phyloP scores from a whole-genome alignment of 2,888 invertebrate species.

The Polyploca ridens region DNA sequence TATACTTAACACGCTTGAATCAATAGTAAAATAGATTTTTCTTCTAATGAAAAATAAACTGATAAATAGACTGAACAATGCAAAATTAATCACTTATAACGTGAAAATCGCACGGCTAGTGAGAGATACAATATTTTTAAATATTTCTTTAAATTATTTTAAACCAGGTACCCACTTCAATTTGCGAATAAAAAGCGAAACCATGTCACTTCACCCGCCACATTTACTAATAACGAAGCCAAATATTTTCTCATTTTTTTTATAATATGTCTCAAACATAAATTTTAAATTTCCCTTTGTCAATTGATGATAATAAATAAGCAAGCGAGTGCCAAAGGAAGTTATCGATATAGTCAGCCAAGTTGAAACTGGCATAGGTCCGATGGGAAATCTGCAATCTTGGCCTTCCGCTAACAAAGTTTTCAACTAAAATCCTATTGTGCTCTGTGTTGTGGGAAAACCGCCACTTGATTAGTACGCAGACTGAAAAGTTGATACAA shows the following conservation, averaged over 20 bases:
- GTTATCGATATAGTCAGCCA: conserved; percentile 78
- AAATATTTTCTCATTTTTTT: too few relatives aligned
- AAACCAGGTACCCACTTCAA: too few relatives aligned
- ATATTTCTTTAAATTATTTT: too few relatives aligned
- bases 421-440: conserved; percentile 82
- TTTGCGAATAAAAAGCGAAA: too few relatives aligned
- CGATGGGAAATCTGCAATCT: conserved; percentile 82
- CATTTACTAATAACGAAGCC: too few relatives aligned
- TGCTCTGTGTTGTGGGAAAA: conserved; percentile 68
- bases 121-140: too few relatives aligned
- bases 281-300: neutral
- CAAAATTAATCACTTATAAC: too few relatives aligned
- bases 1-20: neutral
- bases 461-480: conserved; percentile 67
- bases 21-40: neutral
- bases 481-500: conserved; percentile 44
- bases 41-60: too few relatives aligned
- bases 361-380: conserved; percentile 78
- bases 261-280: neutral
- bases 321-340: conserved; percentile 65
- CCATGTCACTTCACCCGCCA: too few relatives aligned
- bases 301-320: conserved; percentile 57
- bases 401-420: conserved; percentile 81
- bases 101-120: too few relatives aligned
- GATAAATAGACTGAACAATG: too few relatives aligned